Base-by-base conservation (phyloP, 2,113 vertebrate species). In the Accipiter virgatus region DNA sequence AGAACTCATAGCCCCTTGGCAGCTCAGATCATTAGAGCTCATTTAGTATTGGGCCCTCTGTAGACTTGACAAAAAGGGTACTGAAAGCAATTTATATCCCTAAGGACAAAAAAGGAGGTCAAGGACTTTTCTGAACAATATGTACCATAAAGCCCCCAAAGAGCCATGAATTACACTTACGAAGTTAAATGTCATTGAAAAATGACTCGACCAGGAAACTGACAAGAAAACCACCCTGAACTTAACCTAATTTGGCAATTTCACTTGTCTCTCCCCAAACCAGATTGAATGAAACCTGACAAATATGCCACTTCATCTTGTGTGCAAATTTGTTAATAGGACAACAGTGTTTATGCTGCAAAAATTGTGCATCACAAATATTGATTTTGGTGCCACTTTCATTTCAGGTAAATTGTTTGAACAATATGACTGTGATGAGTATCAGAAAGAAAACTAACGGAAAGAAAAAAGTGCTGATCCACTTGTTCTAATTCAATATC, bases 371-470 rank as follows among this genome's bases (percentile, higher is more conserved):
- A 98, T 98, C 98, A 97, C 97, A 96, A 96, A 97, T 99, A 99
- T 99, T 89, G 99, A 99, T 99, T 98, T 98, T 78, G 40, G 96
- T 98, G 99, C 98, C 98, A 97, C 92, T 87, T 97, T 96, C 97
- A 97, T 98, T 99, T 98, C 98, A 98, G 98, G 99, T 98, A 98
- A 99, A 99, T 98, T 98, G 98, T 99, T 98, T 98, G 98, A 99
- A 98, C 87, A 96, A 98, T 97, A 98, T 94, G 98, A 98, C 98
- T 96, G 92, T 98, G 98, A 99, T 98, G 98, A 99, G 99, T 98
- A 99, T 98, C 98, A 98, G 98, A 98, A 98, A 98, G 97, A 97
- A 98, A 98, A 95, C 93, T 93, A 98, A 97, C 22, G 36, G 96
- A 95, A 95, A 98, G 91, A 92, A 97, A 97, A 98, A 98, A 98